Percentiles rank a stretch among this genome's conserved stretches.
These are phyloP conservation scores for Potamarius usumacintae DNA, from an alignment of 2,113 vertebrate species.

Conservation along the genomic window DNA sequence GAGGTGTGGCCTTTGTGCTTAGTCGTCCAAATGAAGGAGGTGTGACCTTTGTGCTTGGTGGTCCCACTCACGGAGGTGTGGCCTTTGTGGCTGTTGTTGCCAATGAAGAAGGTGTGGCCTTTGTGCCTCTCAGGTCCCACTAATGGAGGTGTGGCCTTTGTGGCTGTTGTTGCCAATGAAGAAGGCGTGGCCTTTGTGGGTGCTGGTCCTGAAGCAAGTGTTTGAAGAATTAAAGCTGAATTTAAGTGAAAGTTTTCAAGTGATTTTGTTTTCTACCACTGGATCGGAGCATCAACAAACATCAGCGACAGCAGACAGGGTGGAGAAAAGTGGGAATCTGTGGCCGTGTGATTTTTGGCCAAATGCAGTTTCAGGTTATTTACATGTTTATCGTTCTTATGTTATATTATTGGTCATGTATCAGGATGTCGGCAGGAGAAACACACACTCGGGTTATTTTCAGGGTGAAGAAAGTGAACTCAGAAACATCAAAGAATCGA, in stretches of 20 bases:
- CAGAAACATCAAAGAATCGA: background rate
- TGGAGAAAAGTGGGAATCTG: background rate
- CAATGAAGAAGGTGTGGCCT: background rate
- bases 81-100: too few relatives aligned
- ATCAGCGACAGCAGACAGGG: background rate
- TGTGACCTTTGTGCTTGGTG: background rate
- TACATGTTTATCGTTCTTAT: background rate
- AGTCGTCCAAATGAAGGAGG: background rate
- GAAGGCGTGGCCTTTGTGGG: background rate
- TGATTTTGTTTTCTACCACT: background rate
- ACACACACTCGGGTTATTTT: background rate
- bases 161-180: too few relatives aligned
- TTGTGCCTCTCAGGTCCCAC: background rate
- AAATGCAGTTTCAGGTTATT: background rate
- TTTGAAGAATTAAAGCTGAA: background rate
- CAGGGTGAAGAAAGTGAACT: background rate
- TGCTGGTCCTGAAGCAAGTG: background rate
- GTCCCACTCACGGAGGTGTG: too few relatives aligned
- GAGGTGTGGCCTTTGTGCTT: background rate
- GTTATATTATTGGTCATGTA: background rate
- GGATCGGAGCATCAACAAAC: background rate
- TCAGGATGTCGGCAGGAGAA: background rate
- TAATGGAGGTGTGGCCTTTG: too few relatives aligned
- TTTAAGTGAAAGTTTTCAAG: background rate
- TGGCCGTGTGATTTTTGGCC: background rate